Evolutionary conservation across 2,113 vertebrate species (phyloP), one percentile per base, ranked within the genome.

Genomic region (Rhipidura dahli): DNA sequence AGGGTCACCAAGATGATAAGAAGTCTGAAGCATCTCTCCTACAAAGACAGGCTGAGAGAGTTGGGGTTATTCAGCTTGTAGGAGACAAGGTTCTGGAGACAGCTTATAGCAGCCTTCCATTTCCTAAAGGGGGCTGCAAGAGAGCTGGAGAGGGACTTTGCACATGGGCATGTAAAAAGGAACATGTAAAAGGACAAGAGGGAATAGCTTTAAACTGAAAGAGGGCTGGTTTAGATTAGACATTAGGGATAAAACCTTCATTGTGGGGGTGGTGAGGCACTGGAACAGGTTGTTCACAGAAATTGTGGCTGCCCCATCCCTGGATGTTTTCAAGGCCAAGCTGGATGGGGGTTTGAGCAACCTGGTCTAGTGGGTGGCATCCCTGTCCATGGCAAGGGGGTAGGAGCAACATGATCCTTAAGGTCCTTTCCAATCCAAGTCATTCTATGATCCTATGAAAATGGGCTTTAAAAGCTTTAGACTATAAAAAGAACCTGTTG

Each of bases 241-340:
- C 13, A 39, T 44, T 59, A 59, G 27, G 28, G 59, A 44, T 6
- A 33, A 44, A 33, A 9, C 57, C 23, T 73, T 35, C 3, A 4
- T 24, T 44, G 2, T 45, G 37, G 51, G 39, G 7, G 10, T 59
- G 27, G 10, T 89, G 37, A 45, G 23, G 6, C 10, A 30, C 7
- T 16, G 21, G 10, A 57, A 19, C 6, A 24, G 26, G 27, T 17
- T 59, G 7, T 27, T 35, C 33, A 33, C 37, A 73, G 18, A 50
- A 33, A 6, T 1, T 65, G 12, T 59, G 19, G 19, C 13, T 59
- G 6, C 2, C 33, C 14, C 3, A 6, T 15, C 11, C 7, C 33
- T 66, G 27, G 39, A 59, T 24, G 33, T 51, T 6, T 20, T 45
- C 51, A 30, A 30, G 19, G 12, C 6, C 42, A 59, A 15, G 19